phyloP scores from a whole-genome alignment of 2,888 invertebrate genomes.

The Heliconius aoede region DNA sequence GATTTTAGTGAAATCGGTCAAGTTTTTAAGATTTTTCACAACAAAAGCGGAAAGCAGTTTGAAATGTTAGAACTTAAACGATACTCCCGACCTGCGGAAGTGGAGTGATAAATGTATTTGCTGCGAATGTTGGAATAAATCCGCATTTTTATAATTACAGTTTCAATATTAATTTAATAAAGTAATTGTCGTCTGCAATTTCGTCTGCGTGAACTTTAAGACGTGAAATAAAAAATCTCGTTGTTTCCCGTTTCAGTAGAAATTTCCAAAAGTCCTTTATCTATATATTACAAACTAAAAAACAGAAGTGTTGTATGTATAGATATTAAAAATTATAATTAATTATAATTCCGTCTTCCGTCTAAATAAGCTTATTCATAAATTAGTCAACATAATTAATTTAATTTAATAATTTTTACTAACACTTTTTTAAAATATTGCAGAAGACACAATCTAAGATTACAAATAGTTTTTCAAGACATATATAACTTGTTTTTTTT shows the following conservation, averaged over 20 bases:
- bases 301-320: too few species aligned
- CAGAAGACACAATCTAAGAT: too few species aligned
- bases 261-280: not conserved
- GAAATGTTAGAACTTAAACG: conserved; percentile 9
- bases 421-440: too few species aligned
- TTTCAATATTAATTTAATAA: not conserved
- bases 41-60: conserved; percentile 19
- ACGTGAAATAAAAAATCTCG: not conserved
- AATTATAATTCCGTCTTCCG: too few species aligned
- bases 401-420: too few species aligned
- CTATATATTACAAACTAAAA: too few species aligned
- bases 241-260: not conserved
- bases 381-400: too few species aligned
- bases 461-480: too few species aligned
- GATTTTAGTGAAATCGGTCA: conserved; percentile 37
- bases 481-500: too few species aligned
- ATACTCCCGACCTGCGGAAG: not conserved
- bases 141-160: too few species aligned
- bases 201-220: not conserved
- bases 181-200: not conserved
- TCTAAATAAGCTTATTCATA: too few species aligned
- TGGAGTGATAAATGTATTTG: not conserved
- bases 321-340: too few species aligned
- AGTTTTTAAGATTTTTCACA: conserved; percentile 35
- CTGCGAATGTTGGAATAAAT: not conserved